Base-by-base conservation (phyloP, 2,797 vertebrate species). In the Australoheros facetus region DNA sequence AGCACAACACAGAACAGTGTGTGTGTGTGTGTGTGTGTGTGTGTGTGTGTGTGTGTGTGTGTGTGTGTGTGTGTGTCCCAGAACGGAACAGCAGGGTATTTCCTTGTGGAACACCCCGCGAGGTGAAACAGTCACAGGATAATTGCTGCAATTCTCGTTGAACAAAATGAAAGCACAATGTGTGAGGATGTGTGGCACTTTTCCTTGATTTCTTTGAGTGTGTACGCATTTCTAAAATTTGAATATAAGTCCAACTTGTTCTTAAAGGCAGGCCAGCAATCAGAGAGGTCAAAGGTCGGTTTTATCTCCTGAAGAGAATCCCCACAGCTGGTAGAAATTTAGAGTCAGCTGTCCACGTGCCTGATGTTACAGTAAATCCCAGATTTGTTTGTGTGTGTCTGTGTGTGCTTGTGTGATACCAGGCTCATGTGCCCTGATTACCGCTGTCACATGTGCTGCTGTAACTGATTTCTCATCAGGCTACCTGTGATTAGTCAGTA, bases 21-120 rank as follows among this genome's bases (percentile, higher is more conserved):
- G 48, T 19, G 48, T 19, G 48, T 51, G 48, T 19, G 48, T 64
- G 39, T 64, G 9, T 60, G 34, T 64, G 60, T 45, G 60, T 42
- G 60, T 42, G 60, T 3, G 60, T 11, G 30, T 10, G 14, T 48
- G 45, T 48, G 14, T 17, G 45, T 17, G 14, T 17, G 45, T 6
- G 28, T 51, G 17, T 56, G 58, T 51, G 21, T 77, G 45, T 37
- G 14, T 75, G 14, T 82, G 78, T 92, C 91, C 91, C 87, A 88
- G 87, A 89, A 80, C 87, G 80, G 79, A 73, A 9, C 81, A 87
- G 81, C 81, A 72, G 87, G 91, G 88, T 89, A 82, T 93, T 92
- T 93, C 89, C 91, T 93, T 81, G 84, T 89, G 88, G 90, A 89
- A 87, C 82, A 85, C 89, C 80, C 83, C 80, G 85, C 83, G 79